phyloP scores from a whole-genome alignment of 2,888 invertebrate genomes.

The Campoplex nolae region DNA sequence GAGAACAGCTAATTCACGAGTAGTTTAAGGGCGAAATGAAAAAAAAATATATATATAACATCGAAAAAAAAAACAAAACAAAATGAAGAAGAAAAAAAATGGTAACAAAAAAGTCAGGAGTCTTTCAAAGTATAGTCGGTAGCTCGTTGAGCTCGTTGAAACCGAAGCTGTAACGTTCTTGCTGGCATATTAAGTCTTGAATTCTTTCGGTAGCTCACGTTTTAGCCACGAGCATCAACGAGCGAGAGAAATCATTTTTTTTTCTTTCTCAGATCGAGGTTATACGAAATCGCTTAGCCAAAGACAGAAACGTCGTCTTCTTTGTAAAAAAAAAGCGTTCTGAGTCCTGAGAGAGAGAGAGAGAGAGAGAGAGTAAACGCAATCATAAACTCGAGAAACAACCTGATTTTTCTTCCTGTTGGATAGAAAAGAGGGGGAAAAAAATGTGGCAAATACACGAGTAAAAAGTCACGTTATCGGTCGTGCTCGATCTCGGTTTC shows the following conservation, averaged over 20 bases:
- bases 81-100: conserved; percentile 16
- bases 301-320: conserved; percentile 25
- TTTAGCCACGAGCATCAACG: conserved; percentile 10
- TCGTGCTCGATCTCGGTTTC: not conserved
- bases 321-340: not conserved
- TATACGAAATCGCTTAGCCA: conserved; percentile 57
- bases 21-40: conserved; percentile 24
- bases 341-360: not conserved
- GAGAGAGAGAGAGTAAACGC: not conserved
- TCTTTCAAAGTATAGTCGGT: conserved; percentile 40
- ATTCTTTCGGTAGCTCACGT: conserved; percentile 65
- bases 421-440: not conserved
- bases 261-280: conserved; percentile 26
- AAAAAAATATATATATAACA: not conserved
- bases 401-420: conserved; percentile 15
- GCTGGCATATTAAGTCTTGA: conserved; percentile 41
- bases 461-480: conserved; percentile 7
- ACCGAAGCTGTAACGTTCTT: conserved; percentile 14
- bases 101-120: not conserved
- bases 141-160: conserved; percentile 42
- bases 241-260: conserved; percentile 40
- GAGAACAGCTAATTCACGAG: conserved; percentile 58
- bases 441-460: not conserved
- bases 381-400: conserved; percentile 6
- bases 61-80: not conserved